Evolutionary conservation across 2,113 vertebrate species (phyloP), one percentile per base, ranked within the genome.

Genomic region (Struthio camelus): DNA sequence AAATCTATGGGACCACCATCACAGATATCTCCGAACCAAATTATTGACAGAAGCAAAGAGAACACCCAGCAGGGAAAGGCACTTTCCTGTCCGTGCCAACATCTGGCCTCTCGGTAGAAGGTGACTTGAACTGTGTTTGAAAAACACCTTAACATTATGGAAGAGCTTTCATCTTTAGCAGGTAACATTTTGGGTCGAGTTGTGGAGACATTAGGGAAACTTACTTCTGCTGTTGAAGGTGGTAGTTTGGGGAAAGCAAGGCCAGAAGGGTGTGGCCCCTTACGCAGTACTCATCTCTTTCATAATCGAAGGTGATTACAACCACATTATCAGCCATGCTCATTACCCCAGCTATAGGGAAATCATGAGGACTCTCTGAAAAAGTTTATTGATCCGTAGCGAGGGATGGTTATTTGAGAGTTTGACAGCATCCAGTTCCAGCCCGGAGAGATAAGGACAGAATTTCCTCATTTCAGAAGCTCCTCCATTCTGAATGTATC

Each of bases 1-100:
- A 80, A 15, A 53, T 97, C 79, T 85, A 95, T 0, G 94, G 98
- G 30, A 46, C 17, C 4, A 66, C 22, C 4, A 5, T 96, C 62
- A 99, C 99, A 1, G 96, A 99, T 4, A 46, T 98, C 67, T 95
- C 94, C 7, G 97, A 97, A 32, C 96, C 95, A 3, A 61, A 90
- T 14, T 98, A 97, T 95, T 99, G 97, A 98, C 36, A 7, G 44
- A 70, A 40, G 42, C 50, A 46, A 27, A 34, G 38, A 59, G 51
- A 64, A 9, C 65, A n/a, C 4, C 25, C 28, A 1, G 5, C 1
- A 1, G 27, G 85, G 30, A 84, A 69, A 19, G 34, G 27, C 1
- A 4, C 18, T 61, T 71, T 73, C 66, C 59, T 7, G 4, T 28
- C 48, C 2, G 1, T 6, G 6, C 25, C 19, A 15, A 44, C 1